phyloP scores from a whole-genome alignment of 2,797 vertebrate species.

The Argya squamiceps region DNA sequence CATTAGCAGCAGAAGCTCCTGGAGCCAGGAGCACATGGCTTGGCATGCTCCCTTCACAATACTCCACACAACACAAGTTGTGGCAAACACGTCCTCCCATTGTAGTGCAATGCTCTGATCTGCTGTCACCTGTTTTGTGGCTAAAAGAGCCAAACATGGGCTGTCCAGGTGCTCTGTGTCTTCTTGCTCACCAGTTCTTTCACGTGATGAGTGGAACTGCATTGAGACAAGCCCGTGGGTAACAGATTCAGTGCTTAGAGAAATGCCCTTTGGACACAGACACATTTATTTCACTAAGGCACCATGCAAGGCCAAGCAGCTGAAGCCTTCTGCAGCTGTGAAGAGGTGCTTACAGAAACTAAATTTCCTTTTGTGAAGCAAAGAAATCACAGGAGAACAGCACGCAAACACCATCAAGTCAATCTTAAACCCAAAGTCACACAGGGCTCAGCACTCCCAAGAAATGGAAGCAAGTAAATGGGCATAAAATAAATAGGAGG shows the following conservation, averaged over 20 bases:
- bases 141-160: neutral
- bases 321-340: neutral
- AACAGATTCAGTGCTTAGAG: neutral
- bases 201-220: neutral
- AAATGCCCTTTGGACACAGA: neutral
- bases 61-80: neutral
- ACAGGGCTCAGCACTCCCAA: neutral
- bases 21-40: neutral
- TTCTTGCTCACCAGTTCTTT: neutral
- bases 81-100: neutral
- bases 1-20: neutral
- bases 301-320: neutral
- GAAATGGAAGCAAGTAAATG: neutral
- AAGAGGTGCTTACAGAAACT: neutral
- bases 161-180: neutral
- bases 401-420: neutral
- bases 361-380: neutral
- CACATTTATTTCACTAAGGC: neutral
- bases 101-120: neutral
- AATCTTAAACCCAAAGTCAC: neutral
- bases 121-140: neutral
- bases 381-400: neutral
- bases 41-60: neutral
- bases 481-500: constrained; percentile 8
- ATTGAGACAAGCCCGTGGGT: neutral